phyloP scores from a whole-genome alignment of 2,888 invertebrate species.

The Volucella bombylans region DNA sequence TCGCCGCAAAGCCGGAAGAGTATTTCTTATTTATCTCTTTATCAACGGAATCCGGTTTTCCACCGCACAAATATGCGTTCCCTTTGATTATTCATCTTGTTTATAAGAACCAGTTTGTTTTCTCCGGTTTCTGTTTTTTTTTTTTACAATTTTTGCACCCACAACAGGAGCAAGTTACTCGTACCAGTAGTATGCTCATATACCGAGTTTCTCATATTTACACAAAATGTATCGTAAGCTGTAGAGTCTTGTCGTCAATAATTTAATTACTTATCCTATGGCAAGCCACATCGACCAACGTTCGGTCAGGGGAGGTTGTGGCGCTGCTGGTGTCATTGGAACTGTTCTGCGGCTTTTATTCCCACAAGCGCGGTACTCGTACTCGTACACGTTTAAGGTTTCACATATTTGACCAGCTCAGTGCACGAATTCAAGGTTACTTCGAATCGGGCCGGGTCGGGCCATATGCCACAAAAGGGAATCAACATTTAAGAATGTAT shows the following conservation, averaged over 20 bases:
- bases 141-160: constrained; percentile 41
- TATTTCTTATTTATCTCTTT: not conserved
- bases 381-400: constrained; percentile 46
- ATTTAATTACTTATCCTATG: constrained; percentile 30
- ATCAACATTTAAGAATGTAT: constrained; percentile 57
- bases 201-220: not conserved
- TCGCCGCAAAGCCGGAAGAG: constrained; percentile 33
- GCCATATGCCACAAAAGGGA: constrained; percentile 44
- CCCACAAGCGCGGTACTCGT: not conserved
- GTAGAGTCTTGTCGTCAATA: constrained; percentile 27
- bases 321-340: constrained; percentile 25
- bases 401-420: constrained; percentile 60
- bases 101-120: constrained; percentile 40
- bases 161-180: constrained; percentile 17
- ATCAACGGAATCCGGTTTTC: constrained; percentile 23
- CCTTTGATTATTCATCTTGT: constrained; percentile 33
- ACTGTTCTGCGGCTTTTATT: constrained; percentile 20
- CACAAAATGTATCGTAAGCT: not conserved
- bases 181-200: not conserved
- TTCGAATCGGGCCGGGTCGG: not conserved
- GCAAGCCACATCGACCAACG: no score
- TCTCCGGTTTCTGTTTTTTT: not conserved
- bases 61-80: constrained; percentile 12
- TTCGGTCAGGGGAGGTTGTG: no score
- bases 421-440: constrained; percentile 62